Evolutionary conservation across 2,113 vertebrate genomes (phyloP), one percentile per base, ranked within the genome.

Genomic region (Coryphaenoides rupestris): DNA sequence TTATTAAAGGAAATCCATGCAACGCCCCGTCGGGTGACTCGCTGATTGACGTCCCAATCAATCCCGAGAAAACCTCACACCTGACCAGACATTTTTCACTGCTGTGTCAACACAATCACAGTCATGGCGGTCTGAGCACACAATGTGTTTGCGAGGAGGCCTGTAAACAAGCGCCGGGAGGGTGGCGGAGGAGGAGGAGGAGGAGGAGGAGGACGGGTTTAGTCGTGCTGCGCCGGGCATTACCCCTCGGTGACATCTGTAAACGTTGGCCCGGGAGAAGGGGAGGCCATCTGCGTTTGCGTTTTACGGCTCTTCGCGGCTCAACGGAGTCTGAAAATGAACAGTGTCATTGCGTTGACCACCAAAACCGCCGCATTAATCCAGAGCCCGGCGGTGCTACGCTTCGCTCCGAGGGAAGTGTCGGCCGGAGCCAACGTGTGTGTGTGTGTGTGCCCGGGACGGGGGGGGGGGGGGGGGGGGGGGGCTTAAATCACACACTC

Each of bases 321-420:
- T 84, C 84, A 84, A 24, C 75, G 83, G 75, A 72, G 81, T 79
- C 74, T 81, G 75, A 80, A 85, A 84, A 84, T 80, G 72, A 83
- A 83, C 81, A 83, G 19, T 45, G 55, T 68, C 68, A 72, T 67
- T 74, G 62, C 72, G 69, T 74, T 60, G 63, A 61, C 60, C 77
- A 75, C 66, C 45, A 23, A 69, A 60, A 61, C 52, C 24, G 21
- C 22, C 16, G 66, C 33, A 40, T 40, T 40, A 64, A 74, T 58
- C 55, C 15, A 12, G 13, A 21, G 40, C 66, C 40, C 57, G 59
- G 66, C 59, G 9, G 33, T n/a, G n/a, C n/a, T n/a, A n/a, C n/a
- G 13, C 33, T 73, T 63, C 60, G 60, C 68, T 68, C 74, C 65
- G 68, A 45, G 46, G 47, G 40, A 65, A 62, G 10, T 23, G 14